Evolutionary conservation across 2,113 vertebrate species (phyloP), one percentile per base, ranked within the genome.

Genomic region (Hippocampus abdominalis): DNA sequence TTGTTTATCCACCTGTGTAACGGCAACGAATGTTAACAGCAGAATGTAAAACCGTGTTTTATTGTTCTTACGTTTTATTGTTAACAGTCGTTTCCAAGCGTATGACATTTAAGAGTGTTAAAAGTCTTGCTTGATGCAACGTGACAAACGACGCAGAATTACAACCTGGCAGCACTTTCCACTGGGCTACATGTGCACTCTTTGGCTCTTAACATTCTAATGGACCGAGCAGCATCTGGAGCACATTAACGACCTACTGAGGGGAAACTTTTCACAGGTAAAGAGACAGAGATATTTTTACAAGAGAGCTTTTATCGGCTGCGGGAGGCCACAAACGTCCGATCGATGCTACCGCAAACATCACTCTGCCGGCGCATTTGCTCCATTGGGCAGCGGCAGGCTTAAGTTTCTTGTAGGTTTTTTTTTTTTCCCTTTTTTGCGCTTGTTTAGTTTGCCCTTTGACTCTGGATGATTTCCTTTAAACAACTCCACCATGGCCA

Each of bases 271-370:
- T 57, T 60, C 27, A 32, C 27, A 60, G 57, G 57, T 60, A 60
- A 60, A 60, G 57, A 60, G 57, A 60, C 57, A 60, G 57, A 60
- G 27, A 60, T 32, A 32, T 60, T 60, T 60, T 60, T 60, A 60
- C 57, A 60, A 60, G 57, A 60, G 27, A 18, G 57, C 57, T 60
- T 60, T 60, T 60, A 60, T 60, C 57, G 4, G 57, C 57, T 18
- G 57, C 16, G 29, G 57, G 57, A 32, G 27, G 57, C 57, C 57
- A 32, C 57, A 60, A 60, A 32, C 27, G 29, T 60, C 57, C 3
- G 27, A 60, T 60, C 57, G 27, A 60, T 60, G 57, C 15, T 8
- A 0, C 27, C 3, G 57, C 57, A 8, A 60, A 60, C 57, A 29
- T 60, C 27, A 29, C 57, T 60, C 27, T 60, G 57, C 27, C 27